phyloP scores from a whole-genome alignment of 2,888 invertebrate species.

The Drosophila pseudotalamancana region DNA sequence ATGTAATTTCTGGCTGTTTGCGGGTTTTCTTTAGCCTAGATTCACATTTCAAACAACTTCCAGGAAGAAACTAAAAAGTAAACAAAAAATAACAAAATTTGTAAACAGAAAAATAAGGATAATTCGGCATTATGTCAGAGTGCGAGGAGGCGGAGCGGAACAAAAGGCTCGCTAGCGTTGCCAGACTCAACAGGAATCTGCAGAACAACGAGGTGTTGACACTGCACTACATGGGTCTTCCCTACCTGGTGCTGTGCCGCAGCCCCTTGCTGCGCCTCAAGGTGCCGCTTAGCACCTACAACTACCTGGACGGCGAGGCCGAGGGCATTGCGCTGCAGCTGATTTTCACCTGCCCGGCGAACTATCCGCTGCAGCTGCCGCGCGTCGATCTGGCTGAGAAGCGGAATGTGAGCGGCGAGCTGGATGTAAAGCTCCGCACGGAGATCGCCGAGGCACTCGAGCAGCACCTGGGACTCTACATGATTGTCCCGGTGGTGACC shows the following conservation, averaged over 20 bases:
- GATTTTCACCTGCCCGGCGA: constrained; percentile 56
- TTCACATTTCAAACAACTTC: constrained; percentile 42
- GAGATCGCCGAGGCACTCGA: constrained; percentile 50
- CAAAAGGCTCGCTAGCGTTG: neutral
- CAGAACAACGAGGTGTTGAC: constrained; percentile 63
- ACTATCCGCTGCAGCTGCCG: constrained; percentile 57
- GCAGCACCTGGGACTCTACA: constrained; percentile 59
- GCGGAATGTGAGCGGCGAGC: constrained; percentile 44
- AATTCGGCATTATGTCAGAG: constrained; percentile 30
- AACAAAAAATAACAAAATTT: constrained; percentile 20
- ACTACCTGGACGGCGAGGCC: constrained; percentile 38
- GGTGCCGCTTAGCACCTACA: constrained; percentile 54
- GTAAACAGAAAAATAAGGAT: neutral
- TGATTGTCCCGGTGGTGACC: constrained; percentile 63
- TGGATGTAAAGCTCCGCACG: constrained; percentile 42
- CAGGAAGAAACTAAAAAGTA: neutral
- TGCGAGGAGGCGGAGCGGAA: neutral
- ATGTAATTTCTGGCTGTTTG: neutral
- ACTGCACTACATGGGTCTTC: constrained; percentile 62
- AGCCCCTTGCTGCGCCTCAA: constrained; percentile 44
- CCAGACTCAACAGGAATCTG: constrained; percentile 34
- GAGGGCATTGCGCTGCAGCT: constrained; percentile 59
- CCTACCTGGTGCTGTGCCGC: constrained; percentile 56
- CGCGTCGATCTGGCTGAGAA: constrained; percentile 54
- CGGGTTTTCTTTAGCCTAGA: neutral